These are phyloP conservation scores for Trachelus stipa DNA, from an alignment of 2,888 invertebrate genomes.

Conservation along the genomic window DNA sequence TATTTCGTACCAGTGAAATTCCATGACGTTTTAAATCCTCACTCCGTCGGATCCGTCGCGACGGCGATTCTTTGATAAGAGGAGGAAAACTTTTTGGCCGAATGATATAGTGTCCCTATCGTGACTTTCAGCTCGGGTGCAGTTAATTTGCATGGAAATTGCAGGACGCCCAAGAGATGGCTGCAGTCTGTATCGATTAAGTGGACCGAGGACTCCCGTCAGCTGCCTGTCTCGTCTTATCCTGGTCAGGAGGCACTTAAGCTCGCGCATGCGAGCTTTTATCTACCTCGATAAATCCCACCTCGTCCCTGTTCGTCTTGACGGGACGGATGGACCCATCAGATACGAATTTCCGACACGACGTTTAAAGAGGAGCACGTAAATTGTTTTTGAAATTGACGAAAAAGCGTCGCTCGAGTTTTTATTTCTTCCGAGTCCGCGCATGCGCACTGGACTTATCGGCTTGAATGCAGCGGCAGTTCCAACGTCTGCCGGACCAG, in stretches of 20 bases:
- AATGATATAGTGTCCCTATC: constrained; percentile 12
- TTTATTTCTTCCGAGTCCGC: neutral
- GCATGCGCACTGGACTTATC: neutral
- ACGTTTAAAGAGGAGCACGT: neutral
- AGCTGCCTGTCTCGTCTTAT: constrained; percentile 63
- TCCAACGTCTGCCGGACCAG: neutral
- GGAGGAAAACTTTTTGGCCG: neutral
- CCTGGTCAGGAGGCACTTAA: constrained; percentile 59
- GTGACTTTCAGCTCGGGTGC: constrained; percentile 45
- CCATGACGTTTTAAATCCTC: neutral
- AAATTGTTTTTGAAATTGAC: neutral
- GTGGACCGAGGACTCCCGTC: constrained; percentile 64
- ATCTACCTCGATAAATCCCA: neutral
- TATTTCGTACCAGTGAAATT: neutral
- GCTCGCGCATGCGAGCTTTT: constrained; percentile 55
- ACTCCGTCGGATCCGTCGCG: neutral
- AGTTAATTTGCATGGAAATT: constrained; percentile 65
- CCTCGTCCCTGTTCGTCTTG: neutral
- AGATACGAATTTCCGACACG: neutral
- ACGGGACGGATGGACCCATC: neutral
- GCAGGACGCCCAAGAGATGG: constrained; percentile 49
- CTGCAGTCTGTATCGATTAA: constrained; percentile 64
- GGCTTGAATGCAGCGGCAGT: too few species aligned
- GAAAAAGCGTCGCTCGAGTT: neutral
- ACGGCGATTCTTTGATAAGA: neutral